Evolutionary conservation across 2,797 vertebrate genomes (phyloP).

Genomic region (Rousettus madagascariensis): DNA sequence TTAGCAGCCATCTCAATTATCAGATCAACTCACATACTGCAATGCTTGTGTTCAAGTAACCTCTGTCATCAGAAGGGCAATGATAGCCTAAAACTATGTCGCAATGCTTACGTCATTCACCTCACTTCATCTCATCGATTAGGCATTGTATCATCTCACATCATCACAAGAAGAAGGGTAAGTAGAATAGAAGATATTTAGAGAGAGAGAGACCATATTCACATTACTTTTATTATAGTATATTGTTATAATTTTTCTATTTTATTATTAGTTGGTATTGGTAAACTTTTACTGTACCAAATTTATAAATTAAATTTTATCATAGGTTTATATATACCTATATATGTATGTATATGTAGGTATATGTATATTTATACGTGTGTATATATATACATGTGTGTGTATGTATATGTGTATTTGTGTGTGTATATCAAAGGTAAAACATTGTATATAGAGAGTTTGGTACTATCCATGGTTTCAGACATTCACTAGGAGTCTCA

Average conservation of each 20-base stretch:
- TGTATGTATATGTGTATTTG: no score
- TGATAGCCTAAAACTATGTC: background rate
- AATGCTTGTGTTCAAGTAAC: background rate
- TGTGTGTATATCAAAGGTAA: no score
- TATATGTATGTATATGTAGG: background rate
- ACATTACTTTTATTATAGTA: background rate
- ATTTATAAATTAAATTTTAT: background rate
- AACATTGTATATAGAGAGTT: background rate
- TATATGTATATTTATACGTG: background rate
- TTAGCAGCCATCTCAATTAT: background rate
- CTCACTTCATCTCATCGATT: background rate
- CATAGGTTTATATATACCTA: background rate
- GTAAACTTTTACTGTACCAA: background rate
- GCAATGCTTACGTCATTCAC: background rate
- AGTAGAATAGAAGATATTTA: background rate
- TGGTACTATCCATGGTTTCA: background rate
- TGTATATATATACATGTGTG: no score
- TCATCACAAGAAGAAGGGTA: background rate
- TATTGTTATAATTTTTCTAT: background rate
- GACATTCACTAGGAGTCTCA: background rate
- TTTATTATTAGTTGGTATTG: background rate
- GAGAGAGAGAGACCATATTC: background rate
- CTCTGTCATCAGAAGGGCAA: background rate
- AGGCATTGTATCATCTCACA: background rate
- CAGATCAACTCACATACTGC: background rate